Evolutionary conservation across 2,888 invertebrate species (phyloP), one percentile per base, ranked within the genome.

Genomic region (Lochmaea crataegi): DNA sequence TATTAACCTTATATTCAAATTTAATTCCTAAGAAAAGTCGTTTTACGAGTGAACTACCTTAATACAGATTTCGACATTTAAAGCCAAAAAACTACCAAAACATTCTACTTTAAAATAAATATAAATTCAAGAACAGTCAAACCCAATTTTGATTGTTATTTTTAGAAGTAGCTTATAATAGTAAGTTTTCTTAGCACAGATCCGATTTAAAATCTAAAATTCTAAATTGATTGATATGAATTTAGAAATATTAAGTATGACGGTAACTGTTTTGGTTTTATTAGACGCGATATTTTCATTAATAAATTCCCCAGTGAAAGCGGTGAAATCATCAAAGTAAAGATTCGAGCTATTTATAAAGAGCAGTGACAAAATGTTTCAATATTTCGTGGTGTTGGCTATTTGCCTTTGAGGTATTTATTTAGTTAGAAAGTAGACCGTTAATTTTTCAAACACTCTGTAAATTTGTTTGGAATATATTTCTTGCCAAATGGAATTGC

Each of bases 381-480:
- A 16, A 53, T 53, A 53, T 53, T 53, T 53, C 51, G 51, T 18
- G 51, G 6, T 53, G 9, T 53, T 42, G 42, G 12, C 42, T 42
- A 42, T 42, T 53, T 53, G 51, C 16, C 2, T 53, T 53, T 53
- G 16, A n/a, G 51, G 16, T 53, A 53, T 53, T 53, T 53, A 53
- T 58, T 58, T n/a, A 58, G 6, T 58, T 6, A 41, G 14, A 61
- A 61, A 38, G 6, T 10, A 16, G 61, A 61, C 16, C 61, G 16
- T 18, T 42, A 42, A 11, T 41, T 61, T 65, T 53, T 38, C 32
- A 65, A n/a, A 51, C 38, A 51, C 53, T 32, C 45, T 26, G 48
- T 65, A 38, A 38, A 53, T 58, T 32, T 65, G 16, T 53, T 53
- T 53, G 22, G 12, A 53, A 16, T 11, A 51, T 16, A 65, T 65